phyloP scores from a whole-genome alignment of 2,888 invertebrate species.

The Spodoptera picta region DNA sequence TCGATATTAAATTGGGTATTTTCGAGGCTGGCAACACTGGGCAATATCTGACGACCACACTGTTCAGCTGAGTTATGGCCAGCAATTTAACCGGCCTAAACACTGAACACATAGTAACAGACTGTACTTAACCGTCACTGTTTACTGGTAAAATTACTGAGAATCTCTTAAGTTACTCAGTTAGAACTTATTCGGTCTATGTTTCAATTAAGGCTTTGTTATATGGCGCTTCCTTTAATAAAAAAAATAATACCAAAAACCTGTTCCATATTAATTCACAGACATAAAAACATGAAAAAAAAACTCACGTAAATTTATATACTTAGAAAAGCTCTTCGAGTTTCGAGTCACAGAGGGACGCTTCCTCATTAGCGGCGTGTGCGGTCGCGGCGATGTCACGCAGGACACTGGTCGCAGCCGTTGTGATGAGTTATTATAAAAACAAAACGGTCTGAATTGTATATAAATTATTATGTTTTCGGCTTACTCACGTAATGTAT shows the following conservation, averaged over 20 bases:
- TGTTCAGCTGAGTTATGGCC: conserved; percentile 58
- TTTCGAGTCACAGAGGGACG: too few relatives aligned
- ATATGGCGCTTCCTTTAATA: neutral
- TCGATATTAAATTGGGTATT: conserved; percentile 21
- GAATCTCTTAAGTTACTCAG: neutral
- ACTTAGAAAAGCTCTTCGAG: too few relatives aligned
- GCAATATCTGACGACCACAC: conserved; percentile 55
- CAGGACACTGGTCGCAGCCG: too few relatives aligned
- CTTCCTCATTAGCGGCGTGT: too few relatives aligned
- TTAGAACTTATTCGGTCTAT: neutral
- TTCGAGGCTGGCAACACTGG: conserved; percentile 36
- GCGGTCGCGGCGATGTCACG: too few relatives aligned
- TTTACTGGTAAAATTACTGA: conserved; percentile 19
- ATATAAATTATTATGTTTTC: too few relatives aligned
- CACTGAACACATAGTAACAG: conserved; percentile 36
- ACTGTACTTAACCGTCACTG: conserved; percentile 28
- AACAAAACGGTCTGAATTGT: too few relatives aligned
- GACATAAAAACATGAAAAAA: too few relatives aligned
- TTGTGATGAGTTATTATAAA: too few relatives aligned
- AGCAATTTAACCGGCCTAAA: conserved; percentile 56
- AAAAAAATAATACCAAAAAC: neutral
- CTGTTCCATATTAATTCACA: too few relatives aligned
- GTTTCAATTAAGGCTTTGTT: neutral
- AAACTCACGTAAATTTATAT: too few relatives aligned
- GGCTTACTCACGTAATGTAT: too few relatives aligned